These are phyloP conservation scores for Tetragonisca angustula DNA, from an alignment of 2,888 invertebrate species.

Conservation along the genomic window DNA sequence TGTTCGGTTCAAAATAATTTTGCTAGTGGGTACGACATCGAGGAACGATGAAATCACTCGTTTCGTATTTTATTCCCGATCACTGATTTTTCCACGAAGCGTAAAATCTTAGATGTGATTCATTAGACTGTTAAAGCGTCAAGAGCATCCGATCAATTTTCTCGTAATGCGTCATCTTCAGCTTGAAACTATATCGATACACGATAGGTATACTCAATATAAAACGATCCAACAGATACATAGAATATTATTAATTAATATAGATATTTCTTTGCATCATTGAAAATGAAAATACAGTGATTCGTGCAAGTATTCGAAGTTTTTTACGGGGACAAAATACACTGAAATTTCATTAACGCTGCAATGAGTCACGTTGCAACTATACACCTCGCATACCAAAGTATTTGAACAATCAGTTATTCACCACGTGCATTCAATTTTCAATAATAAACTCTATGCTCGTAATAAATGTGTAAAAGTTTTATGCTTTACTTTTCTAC, in stretches of 20 bases:
- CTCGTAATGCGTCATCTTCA: background rate
- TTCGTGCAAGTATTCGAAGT: too few relatives aligned
- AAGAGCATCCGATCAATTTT: background rate
- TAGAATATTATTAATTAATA: background rate
- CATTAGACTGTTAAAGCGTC: constrained; percentile 19
- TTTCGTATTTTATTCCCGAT: background rate
- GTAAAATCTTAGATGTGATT: constrained; percentile 17
- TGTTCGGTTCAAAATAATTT: background rate
- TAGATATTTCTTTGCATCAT: too few relatives aligned
- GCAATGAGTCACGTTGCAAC: too few relatives aligned
- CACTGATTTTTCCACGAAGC: background rate
- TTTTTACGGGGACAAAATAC: too few relatives aligned
- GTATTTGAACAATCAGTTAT: background rate
- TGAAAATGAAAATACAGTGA: too few relatives aligned
- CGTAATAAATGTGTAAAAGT: too few relatives aligned
- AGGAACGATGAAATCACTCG: constrained; percentile 8
- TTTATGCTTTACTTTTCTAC: too few relatives aligned
- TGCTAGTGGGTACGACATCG: background rate
- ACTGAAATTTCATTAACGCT: too few relatives aligned
- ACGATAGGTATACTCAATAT: background rate
- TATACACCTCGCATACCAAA: background rate
- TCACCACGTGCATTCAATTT: too few relatives aligned
- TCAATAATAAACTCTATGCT: too few relatives aligned
- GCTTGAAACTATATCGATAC: background rate
- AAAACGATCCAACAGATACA: background rate